Conservation (phyloP, 2,888 invertebrate species). For the Salticus scenicus region DNA sequence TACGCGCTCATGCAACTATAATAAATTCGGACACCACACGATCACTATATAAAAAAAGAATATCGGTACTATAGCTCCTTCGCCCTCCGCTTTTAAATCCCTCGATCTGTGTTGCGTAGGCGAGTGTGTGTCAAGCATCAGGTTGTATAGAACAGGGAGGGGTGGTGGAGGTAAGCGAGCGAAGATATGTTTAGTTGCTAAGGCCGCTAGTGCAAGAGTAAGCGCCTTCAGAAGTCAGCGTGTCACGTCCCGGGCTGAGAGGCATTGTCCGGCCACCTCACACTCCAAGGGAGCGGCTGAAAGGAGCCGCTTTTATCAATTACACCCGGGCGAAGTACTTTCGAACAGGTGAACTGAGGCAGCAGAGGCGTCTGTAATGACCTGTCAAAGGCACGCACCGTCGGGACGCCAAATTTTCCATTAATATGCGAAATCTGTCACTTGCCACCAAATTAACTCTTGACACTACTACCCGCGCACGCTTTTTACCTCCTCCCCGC, state of each 20-base stretch:
- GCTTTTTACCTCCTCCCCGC: slow-evolving; percentile 39
- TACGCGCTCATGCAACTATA: too few species aligned
- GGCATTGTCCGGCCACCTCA: slow-evolving; percentile 58
- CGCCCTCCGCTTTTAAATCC: too few species aligned
- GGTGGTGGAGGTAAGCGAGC: not conserved
- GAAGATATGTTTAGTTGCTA: not conserved
- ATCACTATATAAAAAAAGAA: too few species aligned
- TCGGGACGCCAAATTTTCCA: slow-evolving; percentile 55
- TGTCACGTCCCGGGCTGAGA: slow-evolving; percentile 57
- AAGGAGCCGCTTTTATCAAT: slow-evolving; percentile 47
- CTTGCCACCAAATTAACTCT: slow-evolving; percentile 69
- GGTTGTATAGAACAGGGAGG: not conserved
- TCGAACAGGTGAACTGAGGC: slow-evolving; percentile 54
- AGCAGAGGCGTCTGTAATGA: slow-evolving; percentile 61
- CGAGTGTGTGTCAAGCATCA: too few species aligned
- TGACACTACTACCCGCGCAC: slow-evolving; percentile 42
- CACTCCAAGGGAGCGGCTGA: slow-evolving; percentile 43
- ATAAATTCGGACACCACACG: too few species aligned
- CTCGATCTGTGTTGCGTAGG: too few species aligned
- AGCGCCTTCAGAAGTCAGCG: slow-evolving; percentile 20
- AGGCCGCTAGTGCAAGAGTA: slow-evolving; percentile 9
- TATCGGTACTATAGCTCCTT: too few species aligned
- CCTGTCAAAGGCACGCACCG: slow-evolving; percentile 57
- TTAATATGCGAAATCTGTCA: slow-evolving; percentile 69
- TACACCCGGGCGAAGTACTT: slow-evolving; percentile 41